A percentile compares a stretch with the other conserved stretches of the same genome.
These are phyloP conservation scores for Frieseomelitta varia DNA, from an alignment of 1,140 invertebrate genomes.

Conservation along the genomic window DNA sequence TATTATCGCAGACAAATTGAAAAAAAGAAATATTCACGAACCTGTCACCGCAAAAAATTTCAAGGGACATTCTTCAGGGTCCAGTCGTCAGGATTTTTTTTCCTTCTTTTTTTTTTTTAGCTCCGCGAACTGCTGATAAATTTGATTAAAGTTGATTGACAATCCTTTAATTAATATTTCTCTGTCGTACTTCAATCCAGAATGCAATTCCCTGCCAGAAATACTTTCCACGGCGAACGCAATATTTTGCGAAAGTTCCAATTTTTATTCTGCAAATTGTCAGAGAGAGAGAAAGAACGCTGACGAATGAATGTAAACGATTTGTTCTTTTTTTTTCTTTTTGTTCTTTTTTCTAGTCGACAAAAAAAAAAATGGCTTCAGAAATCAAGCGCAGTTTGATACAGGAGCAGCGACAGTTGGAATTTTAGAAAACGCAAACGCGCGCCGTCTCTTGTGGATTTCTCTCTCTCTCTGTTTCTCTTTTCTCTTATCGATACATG, in stretches of 20 bases:
- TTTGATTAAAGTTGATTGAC: not conserved
- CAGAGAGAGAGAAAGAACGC: not conserved
- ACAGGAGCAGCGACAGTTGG: not conserved
- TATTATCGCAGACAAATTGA: not conserved
- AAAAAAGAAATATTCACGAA: not conserved
- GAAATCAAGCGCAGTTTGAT: not conserved
- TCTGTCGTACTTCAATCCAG: not conserved
- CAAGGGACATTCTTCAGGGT: not conserved
- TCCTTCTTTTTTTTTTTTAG: not conserved
- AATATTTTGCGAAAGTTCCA: not conserved
- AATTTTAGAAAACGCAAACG: not conserved
- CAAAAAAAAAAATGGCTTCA: not conserved
- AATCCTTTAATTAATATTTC: not conserved
- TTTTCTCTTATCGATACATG: not conserved
- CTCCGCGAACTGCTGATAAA: not conserved
- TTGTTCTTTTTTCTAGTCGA: not conserved
- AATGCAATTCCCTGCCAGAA: not conserved
- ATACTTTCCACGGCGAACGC: not conserved
- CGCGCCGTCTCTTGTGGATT: not conserved
- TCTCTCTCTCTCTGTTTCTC: not conserved
- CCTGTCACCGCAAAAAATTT: not conserved
- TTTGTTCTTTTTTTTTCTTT: no score
- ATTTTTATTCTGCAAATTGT: conserved; percentile 4
- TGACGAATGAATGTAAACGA: conserved; percentile 1
- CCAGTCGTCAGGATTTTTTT: not conserved